Evolutionary conservation across 2,113 vertebrate genomes (phyloP), one percentile per base, ranked within the genome.

Genomic region (Oriolus oriolus): DNA sequence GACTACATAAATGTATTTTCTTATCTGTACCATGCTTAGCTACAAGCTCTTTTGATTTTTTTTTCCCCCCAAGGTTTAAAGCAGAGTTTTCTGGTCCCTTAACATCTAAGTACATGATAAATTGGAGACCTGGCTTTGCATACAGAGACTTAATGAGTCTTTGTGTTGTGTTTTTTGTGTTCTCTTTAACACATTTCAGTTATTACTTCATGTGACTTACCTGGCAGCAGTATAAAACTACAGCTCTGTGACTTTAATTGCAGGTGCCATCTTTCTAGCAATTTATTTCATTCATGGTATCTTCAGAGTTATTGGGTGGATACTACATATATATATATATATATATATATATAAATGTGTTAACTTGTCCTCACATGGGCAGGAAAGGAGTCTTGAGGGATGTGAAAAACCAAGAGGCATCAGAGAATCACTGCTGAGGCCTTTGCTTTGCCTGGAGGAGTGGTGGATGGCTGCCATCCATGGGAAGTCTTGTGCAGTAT

Each of bases 401-500:
- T 12, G 2, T 12, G 63, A 80, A 60, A 78, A 57, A 50, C 10
- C 8, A 31, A 35, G 4, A 10, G 44, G 9, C 11, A 3, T 7
- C 12, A 13, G 49, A 31, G 59, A 57, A 77, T 56, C 24, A 2
- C 37, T 69, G 0, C 41, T 1, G 1, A 41, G 56, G 7, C 27
- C 18, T 66, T 33, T 27, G 21, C 41, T 69, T 3, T 6, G 74
- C 23, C 37, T 12, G 12, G 39, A 53, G 60, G 22, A 50, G 74
- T 1, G 30, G 24, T 5, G 22, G 64, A 4, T 45, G 30, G 49
- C 13, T 69, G 81, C 31, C 45, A 30, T 9, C 8, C 4, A 6
- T 4, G 24, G 33, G 30, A 20, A 80, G 21, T 11, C 30, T 16
- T 1, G 0, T 42, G n/a, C 27, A 2, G 16, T 2, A 0, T 8